phyloP scores from a whole-genome alignment of 2,888 invertebrate species.

The Nomada ferruginata region DNA sequence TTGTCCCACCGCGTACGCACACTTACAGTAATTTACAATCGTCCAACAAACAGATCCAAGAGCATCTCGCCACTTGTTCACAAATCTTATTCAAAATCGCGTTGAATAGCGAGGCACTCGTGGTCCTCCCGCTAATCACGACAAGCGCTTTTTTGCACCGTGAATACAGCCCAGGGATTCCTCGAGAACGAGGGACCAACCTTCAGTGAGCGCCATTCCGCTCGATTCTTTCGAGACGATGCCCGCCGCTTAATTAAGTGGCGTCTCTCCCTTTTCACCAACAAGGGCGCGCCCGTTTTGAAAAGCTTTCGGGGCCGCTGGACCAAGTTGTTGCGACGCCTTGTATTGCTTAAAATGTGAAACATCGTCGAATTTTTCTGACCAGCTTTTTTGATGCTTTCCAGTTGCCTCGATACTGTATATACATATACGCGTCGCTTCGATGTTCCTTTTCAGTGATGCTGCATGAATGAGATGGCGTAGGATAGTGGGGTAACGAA shows the following conservation, averaged over 20 bases:
- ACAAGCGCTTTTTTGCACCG: constrained; percentile 60
- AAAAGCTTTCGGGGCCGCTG: constrained; percentile 53
- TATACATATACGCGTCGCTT: neutral
- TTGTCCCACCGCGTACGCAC: too few relatives aligned
- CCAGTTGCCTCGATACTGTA: neutral
- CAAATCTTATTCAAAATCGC: constrained; percentile 28
- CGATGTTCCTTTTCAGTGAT: neutral
- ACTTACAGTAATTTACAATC: constrained; percentile 1
- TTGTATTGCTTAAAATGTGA: neutral
- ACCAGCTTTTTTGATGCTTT: neutral
- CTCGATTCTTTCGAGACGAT: constrained; percentile 68
- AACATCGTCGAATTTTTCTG: neutral
- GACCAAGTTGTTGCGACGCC: constrained; percentile 55
- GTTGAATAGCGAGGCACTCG: constrained; percentile 47
- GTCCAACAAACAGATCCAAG: too few relatives aligned
- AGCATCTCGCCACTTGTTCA: neutral
- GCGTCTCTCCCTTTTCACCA: constrained; percentile 62
- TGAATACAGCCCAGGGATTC: constrained; percentile 57
- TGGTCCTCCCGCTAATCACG: constrained; percentile 44
- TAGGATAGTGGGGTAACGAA: neutral
- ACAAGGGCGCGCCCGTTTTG: constrained; percentile 38
- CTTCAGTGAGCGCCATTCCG: constrained; percentile 64
- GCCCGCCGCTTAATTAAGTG: constrained; percentile 70
- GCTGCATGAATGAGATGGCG: neutral
- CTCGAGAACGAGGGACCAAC: constrained; percentile 51